phyloP scores from a whole-genome alignment of 2,797 vertebrate species.

The Ctenopoma kingsleyae region DNA sequence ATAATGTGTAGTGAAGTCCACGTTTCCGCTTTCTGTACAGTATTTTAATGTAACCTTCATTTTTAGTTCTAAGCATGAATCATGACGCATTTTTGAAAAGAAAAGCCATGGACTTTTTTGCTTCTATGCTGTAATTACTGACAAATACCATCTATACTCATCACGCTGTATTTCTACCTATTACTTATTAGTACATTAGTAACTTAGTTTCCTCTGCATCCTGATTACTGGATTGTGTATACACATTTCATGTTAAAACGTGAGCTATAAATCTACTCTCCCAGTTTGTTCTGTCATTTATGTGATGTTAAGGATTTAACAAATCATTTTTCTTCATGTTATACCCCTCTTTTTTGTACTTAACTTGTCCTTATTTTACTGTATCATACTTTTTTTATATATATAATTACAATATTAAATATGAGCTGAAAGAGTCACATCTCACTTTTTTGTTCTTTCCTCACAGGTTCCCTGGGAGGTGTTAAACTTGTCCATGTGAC shows the following conservation, averaged over 20 bases:
- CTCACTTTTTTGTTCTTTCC: constrained; percentile 47
- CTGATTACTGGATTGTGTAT: constrained; percentile 28
- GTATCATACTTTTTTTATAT: constrained; percentile 5
- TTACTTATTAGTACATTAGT: constrained; percentile 5
- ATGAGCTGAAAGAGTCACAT: constrained; percentile 32
- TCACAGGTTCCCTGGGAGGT: constrained; percentile 75
- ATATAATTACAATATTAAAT: constrained; percentile 13
- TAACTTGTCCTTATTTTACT: not conserved
- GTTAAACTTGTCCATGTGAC: constrained; percentile 75
- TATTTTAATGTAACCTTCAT: constrained; percentile 38
- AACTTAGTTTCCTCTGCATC: constrained; percentile 33
- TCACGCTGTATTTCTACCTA: constrained; percentile 60
- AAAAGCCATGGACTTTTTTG: constrained; percentile 33
- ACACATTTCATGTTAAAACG: constrained; percentile 43
- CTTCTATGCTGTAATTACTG: constrained; percentile 50
- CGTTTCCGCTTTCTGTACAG: not conserved
- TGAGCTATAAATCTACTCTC: constrained; percentile 12
- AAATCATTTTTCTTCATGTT: not conserved
- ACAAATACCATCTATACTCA: constrained; percentile 59
- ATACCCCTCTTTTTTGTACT: not conserved
- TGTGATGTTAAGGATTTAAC: constrained; percentile 9
- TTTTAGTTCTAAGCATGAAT: constrained; percentile 29
- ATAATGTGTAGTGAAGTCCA: not conserved
- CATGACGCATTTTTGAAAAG: constrained; percentile 25
- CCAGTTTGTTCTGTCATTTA: constrained; percentile 15